phyloP scores from a whole-genome alignment of 2,797 vertebrate genomes.

The Otolemur crassicaudatus region DNA sequence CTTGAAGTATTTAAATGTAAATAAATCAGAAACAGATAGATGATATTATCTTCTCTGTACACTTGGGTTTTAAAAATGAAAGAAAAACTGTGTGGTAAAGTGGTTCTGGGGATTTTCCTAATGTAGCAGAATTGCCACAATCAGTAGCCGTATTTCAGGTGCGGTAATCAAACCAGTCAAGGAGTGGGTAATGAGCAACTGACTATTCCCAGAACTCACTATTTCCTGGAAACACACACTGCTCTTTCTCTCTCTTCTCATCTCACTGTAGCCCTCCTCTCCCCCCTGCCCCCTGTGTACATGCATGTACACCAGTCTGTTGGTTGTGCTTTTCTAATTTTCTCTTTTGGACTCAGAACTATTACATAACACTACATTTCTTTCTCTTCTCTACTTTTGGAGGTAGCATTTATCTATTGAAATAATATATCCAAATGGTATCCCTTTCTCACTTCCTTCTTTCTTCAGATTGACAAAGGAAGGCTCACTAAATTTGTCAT shows the following conservation, averaged over 20 bases:
- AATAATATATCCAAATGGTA: background rate
- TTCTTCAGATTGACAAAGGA: background rate
- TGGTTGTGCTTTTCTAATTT: background rate
- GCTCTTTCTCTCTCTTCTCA: too few relatives aligned
- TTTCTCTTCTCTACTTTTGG: background rate
- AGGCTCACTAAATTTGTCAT: background rate
- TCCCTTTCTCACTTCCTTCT: background rate
- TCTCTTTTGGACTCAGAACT: background rate
- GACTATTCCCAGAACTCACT: background rate
- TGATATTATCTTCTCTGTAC: constrained; percentile 40
- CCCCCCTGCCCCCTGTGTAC: accelerated
- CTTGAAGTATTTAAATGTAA: constrained; percentile 63
- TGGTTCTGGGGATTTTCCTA: constrained; percentile 44
- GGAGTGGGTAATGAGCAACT: background rate
- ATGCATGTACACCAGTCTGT: background rate
- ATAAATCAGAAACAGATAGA: constrained; percentile 53
- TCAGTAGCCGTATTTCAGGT: constrained; percentile 7
- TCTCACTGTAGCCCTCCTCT: background rate
- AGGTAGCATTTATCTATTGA: background rate
- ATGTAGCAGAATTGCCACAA: constrained; percentile 24
- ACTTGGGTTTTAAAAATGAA: constrained; percentile 65
- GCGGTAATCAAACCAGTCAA: constrained; percentile 9
- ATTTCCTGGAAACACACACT: background rate
- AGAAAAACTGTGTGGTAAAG: constrained; percentile 49
- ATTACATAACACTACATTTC: background rate